Evolutionary conservation across 2,888 invertebrate genomes (phyloP).

Genomic region (Macrophya alboannulata): DNA sequence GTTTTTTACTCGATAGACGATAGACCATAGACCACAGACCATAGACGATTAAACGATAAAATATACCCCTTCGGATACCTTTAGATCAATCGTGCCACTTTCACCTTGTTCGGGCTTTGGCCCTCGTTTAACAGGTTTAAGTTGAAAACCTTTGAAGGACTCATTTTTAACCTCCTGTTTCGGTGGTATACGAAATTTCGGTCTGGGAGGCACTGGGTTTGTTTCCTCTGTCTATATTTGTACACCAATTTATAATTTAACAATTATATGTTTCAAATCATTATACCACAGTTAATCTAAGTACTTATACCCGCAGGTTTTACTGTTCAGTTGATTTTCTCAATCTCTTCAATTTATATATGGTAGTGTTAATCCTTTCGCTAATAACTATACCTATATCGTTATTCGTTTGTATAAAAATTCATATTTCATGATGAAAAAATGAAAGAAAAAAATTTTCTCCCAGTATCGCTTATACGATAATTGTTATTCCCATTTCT

Average conservation of each 20-base stretch:
- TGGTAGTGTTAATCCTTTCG: background rate
- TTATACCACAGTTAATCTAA: background rate
- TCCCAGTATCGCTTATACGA: background rate
- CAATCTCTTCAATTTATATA: background rate
- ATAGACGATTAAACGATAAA: conserved; percentile 39
- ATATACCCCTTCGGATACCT: conserved; percentile 73
- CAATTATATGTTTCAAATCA: background rate
- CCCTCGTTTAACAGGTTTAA: conserved; percentile 82
- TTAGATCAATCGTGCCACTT: conserved; percentile 73
- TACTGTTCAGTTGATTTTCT: background rate
- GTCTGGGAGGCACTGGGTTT: conserved; percentile 76
- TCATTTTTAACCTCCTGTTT: conserved; percentile 81
- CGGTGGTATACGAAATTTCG: conserved; percentile 79
- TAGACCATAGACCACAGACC: conserved; percentile 8
- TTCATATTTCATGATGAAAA: too few species aligned
- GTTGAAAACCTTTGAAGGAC: conserved; percentile 83
- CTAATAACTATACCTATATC: background rate
- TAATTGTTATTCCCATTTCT: background rate
- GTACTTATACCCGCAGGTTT: background rate
- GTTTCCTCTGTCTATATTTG: conserved; percentile 73
- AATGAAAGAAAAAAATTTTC: background rate
- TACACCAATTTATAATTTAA: conserved; percentile 51
- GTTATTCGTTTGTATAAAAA: background rate
- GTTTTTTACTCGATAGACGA: conserved; percentile 36
- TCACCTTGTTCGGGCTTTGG: conserved; percentile 73